Evolutionary conservation across 1,140 invertebrate species (phyloP), one percentile per base, ranked within the genome.

Genomic region (Pantala flavescens): DNA sequence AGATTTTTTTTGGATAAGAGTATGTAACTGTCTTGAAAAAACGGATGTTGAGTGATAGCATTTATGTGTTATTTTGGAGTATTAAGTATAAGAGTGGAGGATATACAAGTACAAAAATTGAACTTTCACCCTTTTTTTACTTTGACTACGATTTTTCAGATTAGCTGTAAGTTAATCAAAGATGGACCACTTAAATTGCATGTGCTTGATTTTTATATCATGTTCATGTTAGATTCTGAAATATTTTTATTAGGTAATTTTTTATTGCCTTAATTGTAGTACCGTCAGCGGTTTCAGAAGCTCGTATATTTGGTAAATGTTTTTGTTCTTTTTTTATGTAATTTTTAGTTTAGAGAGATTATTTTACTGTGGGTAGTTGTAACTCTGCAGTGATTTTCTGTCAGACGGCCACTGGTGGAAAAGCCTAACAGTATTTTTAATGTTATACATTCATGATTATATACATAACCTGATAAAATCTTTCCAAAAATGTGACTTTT

Each of bases 101-200:
- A 63, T 63, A 63, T 63, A 63, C 49, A 63, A 63, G 49, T 63
- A 63, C 49, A 63, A 63, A 63, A 63, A 63, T 63, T 63, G 49
- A 63, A 19, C 49, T 63, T 63, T 63, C n/a, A 14, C n/a, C 49
- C 49, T 63, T 63, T 63, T 49, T 19, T 63, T 63, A 63, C n/a
- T 63, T 63, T 63, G 14, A 63, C 14, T 63, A 63, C 49, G 49
- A 19, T 63, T 63, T 36, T 36, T 63, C n/a, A 21, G 49, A 63
- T 63, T 63, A 63, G 49, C 49, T 63, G 49, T 63, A 63, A 63
- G 49, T 63, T 63, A 63, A 63, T 63, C 49, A 63, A 63, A 16
- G n/a, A 63, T 19, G 49, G 49, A 63, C 49, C 49, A 63, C n/a
- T 63, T 63, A 16, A 63, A 21, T 63, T 63, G n/a, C n/a, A 63